Evolutionary conservation across 2,888 invertebrate species (phyloP).

Genomic region (Orthosia cruda): DNA sequence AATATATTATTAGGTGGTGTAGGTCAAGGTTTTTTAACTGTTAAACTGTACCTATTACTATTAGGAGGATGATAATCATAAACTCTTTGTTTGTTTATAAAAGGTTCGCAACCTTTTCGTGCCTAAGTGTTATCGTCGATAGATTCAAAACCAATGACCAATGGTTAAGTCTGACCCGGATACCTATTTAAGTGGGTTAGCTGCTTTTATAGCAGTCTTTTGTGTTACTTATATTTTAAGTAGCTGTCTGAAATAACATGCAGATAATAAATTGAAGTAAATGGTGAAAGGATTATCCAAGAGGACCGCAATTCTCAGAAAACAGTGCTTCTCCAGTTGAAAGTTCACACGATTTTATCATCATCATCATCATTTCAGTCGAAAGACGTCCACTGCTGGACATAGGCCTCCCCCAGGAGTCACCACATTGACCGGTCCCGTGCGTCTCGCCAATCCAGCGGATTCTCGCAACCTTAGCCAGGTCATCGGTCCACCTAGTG

Average conservation of each 20-base stretch:
- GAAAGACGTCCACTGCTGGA: too few relatives aligned
- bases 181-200: background rate
- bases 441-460: too few relatives aligned
- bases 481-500: too few relatives aligned
- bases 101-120: background rate
- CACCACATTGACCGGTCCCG: too few relatives aligned
- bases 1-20: slow-evolving; percentile 18
- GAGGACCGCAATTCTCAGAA: slow-evolving; percentile 13
- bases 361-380: too few relatives aligned
- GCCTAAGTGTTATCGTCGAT: background rate
- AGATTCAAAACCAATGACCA: background rate
- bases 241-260: too few relatives aligned
- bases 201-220: too few relatives aligned
- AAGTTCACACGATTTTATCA: background rate
- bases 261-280: background rate
- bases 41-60: background rate
- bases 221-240: too few relatives aligned
- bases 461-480: too few relatives aligned
- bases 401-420: too few relatives aligned
- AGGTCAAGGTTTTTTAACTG: slow-evolving; percentile 35
- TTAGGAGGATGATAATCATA: slow-evolving; percentile 2
- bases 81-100: slow-evolving; percentile 11
- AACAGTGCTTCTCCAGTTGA: background rate
- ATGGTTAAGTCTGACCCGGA: too few relatives aligned
- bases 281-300: background rate